Conservation (phyloP, 2,113 vertebrate genomes). For the Geococcyx californianus region DNA sequence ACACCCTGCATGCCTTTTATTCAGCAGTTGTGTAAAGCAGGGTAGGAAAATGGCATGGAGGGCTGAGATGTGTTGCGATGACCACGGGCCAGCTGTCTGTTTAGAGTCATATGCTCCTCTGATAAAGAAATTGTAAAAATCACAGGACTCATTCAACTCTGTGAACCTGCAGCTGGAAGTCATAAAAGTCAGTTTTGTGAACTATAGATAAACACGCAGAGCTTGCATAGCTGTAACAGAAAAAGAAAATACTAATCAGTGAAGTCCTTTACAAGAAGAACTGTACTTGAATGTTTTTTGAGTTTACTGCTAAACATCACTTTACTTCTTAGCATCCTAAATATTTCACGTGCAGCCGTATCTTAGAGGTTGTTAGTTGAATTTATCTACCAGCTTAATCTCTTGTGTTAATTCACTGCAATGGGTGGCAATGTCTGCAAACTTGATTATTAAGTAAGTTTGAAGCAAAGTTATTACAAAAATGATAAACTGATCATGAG, state of each 20-base stretch:
- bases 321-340: not conserved
- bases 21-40: not conserved
- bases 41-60: not conserved
- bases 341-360: not conserved
- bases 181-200: not conserved
- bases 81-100: not conserved
- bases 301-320: not conserved
- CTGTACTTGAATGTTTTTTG: not conserved
- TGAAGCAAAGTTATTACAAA: not conserved
- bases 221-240: not conserved
- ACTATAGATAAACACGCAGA: not conserved
- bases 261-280: not conserved
- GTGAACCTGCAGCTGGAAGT: not conserved
- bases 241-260: not conserved
- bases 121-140: not conserved
- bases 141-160: not conserved
- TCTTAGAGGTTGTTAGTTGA: not conserved
- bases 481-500: not conserved
- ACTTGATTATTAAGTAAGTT: not conserved
- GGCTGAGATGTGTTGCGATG: not conserved
- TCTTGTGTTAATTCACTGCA: not conserved
- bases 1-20: not conserved
- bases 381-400: not conserved
- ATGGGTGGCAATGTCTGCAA: not conserved
- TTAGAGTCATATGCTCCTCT: not conserved